These are phyloP conservation scores for Chydorus sphaericus DNA, from an alignment of 2,888 invertebrate species.

Conservation along the genomic window DNA sequence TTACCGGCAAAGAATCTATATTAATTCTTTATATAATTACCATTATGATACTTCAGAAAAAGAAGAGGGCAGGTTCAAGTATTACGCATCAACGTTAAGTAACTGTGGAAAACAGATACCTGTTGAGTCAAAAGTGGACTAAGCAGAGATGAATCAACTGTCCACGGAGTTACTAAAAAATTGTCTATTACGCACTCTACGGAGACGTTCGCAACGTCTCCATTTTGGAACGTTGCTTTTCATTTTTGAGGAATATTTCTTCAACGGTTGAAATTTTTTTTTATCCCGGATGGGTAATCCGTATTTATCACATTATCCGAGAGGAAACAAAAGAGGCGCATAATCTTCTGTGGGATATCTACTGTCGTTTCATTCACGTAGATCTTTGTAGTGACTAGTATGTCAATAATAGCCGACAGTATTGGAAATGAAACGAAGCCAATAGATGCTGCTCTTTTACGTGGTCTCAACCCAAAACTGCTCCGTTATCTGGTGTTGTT, in stretches of 20 bases:
- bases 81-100: neutral
- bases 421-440: neutral
- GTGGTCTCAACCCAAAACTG: slow-evolving; percentile 5
- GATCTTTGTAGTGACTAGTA: slow-evolving; percentile 17
- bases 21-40: no score
- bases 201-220: slow-evolving; percentile 12
- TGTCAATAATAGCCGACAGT: slow-evolving; percentile 5
- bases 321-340: neutral
- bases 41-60: no score
- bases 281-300: slow-evolving; percentile 17
- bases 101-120: neutral
- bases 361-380: slow-evolving; percentile 14
- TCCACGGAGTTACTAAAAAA: slow-evolving; percentile 17
- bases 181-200: slow-evolving; percentile 19
- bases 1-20: no score
- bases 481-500: slow-evolving; percentile 17
- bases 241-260: slow-evolving; percentile 11
- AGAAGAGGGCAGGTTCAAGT: no score
- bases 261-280: neutral
- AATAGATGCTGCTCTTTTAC: neutral
- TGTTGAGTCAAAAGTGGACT: neutral
- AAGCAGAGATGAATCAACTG: slow-evolving; percentile 12
- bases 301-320: slow-evolving; percentile 17
- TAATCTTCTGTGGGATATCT: slow-evolving; percentile 10
- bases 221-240: slow-evolving; percentile 9